Conservation (phyloP, 2,888 invertebrate species). For the Branchellion lobata region DNA sequence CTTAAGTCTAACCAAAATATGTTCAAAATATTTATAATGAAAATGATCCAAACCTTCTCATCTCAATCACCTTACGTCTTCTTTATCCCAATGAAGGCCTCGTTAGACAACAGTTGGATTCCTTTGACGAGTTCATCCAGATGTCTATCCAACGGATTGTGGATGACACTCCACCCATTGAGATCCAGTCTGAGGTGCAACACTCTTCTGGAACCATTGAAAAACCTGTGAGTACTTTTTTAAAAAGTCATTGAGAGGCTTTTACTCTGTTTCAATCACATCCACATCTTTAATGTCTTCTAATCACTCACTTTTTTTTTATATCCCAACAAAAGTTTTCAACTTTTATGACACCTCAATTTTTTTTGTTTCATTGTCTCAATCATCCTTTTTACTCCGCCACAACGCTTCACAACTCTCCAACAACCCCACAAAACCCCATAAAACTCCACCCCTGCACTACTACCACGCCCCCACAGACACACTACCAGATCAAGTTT, state of each 20-base stretch:
- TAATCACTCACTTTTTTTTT: not conserved
- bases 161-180: conserved; percentile 97
- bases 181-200: conserved; percentile 93
- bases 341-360: no score
- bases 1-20: no score
- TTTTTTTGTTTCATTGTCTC: no score
- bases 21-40: no score
- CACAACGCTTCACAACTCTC: no score
- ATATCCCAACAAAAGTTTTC: not conserved
- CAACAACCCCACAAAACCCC: no score
- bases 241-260: not conserved
- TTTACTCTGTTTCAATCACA: not conserved
- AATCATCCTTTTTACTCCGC: no score
- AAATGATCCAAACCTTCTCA: no score
- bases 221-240: conserved; percentile 57
- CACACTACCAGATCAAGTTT: conserved; percentile 89
- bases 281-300: not conserved
- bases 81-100: conserved; percentile 69
- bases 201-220: conserved; percentile 85
- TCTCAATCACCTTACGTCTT: no score
- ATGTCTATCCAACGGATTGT: conserved; percentile 99
- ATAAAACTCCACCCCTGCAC: no score
- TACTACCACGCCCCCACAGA: conserved; percentile 63
- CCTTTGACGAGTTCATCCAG: conserved; percentile 99
- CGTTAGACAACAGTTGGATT: conserved; percentile 96